Evolutionary conservation across 2,888 invertebrate genomes (phyloP).

Genomic region (Synergus japonicus): DNA sequence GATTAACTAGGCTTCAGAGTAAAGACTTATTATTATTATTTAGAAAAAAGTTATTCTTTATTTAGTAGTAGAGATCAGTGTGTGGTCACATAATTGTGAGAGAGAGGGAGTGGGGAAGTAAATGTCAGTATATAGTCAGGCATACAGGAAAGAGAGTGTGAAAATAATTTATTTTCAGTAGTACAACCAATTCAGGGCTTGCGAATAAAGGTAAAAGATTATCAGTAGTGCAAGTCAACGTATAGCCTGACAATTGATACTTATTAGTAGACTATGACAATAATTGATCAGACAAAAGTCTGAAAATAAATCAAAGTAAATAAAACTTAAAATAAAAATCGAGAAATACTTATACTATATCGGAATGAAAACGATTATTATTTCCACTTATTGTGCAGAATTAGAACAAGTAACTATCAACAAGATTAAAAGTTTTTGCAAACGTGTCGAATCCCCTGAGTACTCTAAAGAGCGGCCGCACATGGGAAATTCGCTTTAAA

Average conservation of each 20-base stretch:
- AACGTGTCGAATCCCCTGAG: constrained; percentile 6
- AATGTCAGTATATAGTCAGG: not conserved
- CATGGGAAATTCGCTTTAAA: constrained; percentile 18
- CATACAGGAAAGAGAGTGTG: not conserved
- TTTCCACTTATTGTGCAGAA: constrained; percentile 1
- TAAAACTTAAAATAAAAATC: not conserved
- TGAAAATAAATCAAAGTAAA: too few species aligned
- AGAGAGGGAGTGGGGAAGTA: not conserved
- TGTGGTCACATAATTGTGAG: too few species aligned
- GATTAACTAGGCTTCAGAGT: too few species aligned
- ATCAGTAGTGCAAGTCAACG: not conserved
- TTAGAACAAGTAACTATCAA: constrained; percentile 34
- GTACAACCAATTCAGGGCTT: too few species aligned
- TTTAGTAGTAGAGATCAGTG: too few species aligned
- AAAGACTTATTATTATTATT: too few species aligned
- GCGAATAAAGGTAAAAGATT: not conserved
- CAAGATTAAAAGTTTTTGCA: constrained; percentile 32
- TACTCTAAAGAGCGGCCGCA: not conserved
- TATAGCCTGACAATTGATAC: not conserved
- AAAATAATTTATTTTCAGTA: too few species aligned
- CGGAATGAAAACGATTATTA: not conserved
- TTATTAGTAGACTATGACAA: not conserved
- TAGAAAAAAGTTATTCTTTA: too few species aligned
- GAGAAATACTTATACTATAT: not conserved
- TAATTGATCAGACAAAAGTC: not conserved